phyloP scores from a whole-genome alignment of 2,888 invertebrate genomes.

The Acanthosepion lycidas region DNA sequence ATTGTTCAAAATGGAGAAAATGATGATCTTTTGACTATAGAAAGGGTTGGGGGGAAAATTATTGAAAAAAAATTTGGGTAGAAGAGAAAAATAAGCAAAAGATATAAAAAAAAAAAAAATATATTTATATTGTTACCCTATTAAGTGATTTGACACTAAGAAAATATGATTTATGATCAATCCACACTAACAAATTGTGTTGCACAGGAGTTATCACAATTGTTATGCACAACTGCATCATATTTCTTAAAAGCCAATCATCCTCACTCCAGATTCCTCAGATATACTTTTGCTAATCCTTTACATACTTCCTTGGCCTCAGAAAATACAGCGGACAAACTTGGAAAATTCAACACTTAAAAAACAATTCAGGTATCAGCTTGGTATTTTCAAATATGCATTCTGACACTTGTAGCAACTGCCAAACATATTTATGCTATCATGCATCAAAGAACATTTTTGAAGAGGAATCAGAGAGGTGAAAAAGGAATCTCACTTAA shows the following conservation, averaged over 20 bases:
- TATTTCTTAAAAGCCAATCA: slow-evolving; percentile 33
- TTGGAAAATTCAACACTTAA: neutral
- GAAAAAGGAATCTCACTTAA: neutral
- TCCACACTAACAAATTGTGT: neutral
- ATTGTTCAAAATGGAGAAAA: slow-evolving; percentile 33
- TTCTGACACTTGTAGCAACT: slow-evolving; percentile 1
- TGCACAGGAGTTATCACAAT: neutral
- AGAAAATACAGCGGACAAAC: slow-evolving; percentile 1
- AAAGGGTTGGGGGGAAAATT: neutral
- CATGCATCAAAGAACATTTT: neutral
- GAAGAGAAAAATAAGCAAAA: neutral
- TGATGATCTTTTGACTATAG: neutral
- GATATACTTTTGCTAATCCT: neutral
- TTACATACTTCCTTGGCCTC: slow-evolving; percentile 15
- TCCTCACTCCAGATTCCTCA: neutral
- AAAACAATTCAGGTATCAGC: neutral
- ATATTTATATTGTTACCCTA: slow-evolving; percentile 13
- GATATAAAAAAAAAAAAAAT: neutral
- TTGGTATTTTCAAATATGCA: slow-evolving; percentile 33
- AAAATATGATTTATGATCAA: neutral
- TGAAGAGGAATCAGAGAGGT: neutral
- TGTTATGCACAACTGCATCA: neutral
- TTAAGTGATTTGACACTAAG: neutral
- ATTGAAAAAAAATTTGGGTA: neutral
- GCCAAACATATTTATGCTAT: slow-evolving; percentile 22